A percentile compares a stretch with the other conserved stretches of the same genome.
Conservation (phyloP, 30 jellyfish, hydroid and myxozoan species). For the Clytia hemisphaerica region DNA sequence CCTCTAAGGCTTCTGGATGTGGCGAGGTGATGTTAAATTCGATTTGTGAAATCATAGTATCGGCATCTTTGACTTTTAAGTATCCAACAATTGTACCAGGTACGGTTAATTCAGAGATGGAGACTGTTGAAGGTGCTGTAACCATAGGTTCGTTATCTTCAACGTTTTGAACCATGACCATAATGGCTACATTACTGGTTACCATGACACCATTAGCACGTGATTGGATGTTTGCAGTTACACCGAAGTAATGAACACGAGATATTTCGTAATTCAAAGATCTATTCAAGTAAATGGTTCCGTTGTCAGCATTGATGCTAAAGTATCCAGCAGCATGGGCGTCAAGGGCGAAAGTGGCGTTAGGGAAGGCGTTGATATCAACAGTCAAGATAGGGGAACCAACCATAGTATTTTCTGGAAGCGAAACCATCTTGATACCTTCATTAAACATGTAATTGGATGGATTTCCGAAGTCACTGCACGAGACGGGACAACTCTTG, state of each 20-base stretch:
- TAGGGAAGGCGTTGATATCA: too few species aligned
- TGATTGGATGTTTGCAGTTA: conserved; percentile 3
- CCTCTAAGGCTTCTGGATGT: conserved; percentile 9
- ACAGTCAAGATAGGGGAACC: too few species aligned
- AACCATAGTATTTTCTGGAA: conserved; percentile 9
- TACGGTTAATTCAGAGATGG: conserved; percentile 19
- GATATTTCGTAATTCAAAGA: conserved; percentile 15
- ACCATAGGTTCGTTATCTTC: conserved; percentile 15
- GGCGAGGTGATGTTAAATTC: background rate
- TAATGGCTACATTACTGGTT: background rate
- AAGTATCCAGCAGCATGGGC: too few species aligned
- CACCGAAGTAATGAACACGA: background rate
- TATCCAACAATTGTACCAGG: conserved; percentile 13
- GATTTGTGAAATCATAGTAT: background rate
- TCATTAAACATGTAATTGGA: conserved; percentile 7
- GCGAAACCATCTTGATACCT: background rate
- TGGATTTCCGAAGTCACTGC: background rate
- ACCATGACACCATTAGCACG: conserved; percentile 5
- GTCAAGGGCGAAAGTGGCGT: too few species aligned
- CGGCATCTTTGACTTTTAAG: conserved; percentile 3
- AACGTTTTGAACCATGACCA: conserved; percentile 10
- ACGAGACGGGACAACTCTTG: conserved; percentile 1
- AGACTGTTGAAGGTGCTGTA: background rate
- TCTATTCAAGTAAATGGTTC: background rate
- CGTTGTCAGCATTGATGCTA: background rate